Conservation (phyloP, 2,888 invertebrate species). For the Coecobrya sp. region DNA sequence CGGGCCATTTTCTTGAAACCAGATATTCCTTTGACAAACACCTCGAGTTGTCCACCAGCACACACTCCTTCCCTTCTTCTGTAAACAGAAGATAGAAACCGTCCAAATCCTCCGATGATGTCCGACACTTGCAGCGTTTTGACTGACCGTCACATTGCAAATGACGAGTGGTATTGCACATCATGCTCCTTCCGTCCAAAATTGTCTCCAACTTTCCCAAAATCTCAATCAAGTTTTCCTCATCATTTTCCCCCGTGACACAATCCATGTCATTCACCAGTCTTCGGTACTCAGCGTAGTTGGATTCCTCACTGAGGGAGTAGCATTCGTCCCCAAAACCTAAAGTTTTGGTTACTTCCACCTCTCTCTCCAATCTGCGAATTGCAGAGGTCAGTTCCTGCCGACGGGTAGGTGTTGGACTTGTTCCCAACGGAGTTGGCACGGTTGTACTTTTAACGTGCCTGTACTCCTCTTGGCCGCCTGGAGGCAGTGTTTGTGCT, state of each 20-base stretch:
- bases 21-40: slow-evolving; percentile 72
- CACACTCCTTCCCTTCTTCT: slow-evolving; percentile 63
- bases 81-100: slow-evolving; percentile 74
- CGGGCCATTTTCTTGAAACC: slow-evolving; percentile 61
- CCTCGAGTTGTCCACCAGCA: slow-evolving; percentile 72
- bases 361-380: slow-evolving; percentile 62
- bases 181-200: slow-evolving; percentile 59
- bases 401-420: slow-evolving; percentile 64
- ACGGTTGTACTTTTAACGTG: slow-evolving; percentile 46
- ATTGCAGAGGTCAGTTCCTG: slow-evolving; percentile 76
- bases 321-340: slow-evolving; percentile 64
- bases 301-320: slow-evolving; percentile 69
- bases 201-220: slow-evolving; percentile 67
- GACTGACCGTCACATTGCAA: slow-evolving; percentile 74
- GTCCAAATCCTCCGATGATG: slow-evolving; percentile 69
- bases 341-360: slow-evolving; percentile 52
- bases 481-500: slow-evolving; percentile 1
- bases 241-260: slow-evolving; percentile 74
- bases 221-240: slow-evolving; percentile 74
- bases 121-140: slow-evolving; percentile 69
- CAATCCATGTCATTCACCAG: slow-evolving; percentile 75
- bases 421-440: slow-evolving; percentile 58
- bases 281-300: slow-evolving; percentile 74
- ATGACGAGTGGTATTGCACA: slow-evolving; percentile 73
- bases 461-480: slow-evolving; percentile 27